Conservation (phyloP, 2,888 invertebrate species). For the Ichneumon xanthorius region DNA sequence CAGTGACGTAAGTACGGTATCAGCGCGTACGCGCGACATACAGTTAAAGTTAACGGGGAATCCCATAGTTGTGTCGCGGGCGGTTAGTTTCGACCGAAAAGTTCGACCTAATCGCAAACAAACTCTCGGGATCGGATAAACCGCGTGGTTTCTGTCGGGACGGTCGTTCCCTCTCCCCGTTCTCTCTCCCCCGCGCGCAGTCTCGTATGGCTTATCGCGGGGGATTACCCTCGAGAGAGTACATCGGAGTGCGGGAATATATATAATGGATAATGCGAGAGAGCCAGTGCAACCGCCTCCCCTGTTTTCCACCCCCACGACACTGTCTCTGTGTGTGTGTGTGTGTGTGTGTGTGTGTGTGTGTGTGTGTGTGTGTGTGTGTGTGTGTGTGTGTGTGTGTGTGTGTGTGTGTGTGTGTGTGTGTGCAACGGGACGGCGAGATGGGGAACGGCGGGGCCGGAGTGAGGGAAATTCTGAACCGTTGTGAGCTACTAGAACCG, state of each 20-base stretch:
- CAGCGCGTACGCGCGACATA: conserved; percentile 11
- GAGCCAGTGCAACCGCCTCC: conserved; percentile 31
- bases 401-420: not conserved
- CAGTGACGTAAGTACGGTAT: conserved; percentile 1
- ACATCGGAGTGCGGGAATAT: conserved; percentile 53
- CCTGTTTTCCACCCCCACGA: not conserved
- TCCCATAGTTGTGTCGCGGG: conserved; percentile 41
- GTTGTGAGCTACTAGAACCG: conserved; percentile 25
- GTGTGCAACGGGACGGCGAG: conserved; percentile 39
- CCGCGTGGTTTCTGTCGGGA: conserved; percentile 39
- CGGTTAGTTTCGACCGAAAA: conserved; percentile 60
- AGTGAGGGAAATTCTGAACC: not conserved
- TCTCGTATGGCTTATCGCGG: conserved; percentile 69
- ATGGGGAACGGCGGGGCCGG: not conserved
- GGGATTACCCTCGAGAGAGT: conserved; percentile 69
- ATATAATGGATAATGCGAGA: conserved; percentile 60
- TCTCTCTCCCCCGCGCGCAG: not conserved
- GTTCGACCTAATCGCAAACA: conserved; percentile 64
- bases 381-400: not conserved
- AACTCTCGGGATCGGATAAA: conserved; percentile 51
- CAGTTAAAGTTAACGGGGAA: conserved; percentile 56
- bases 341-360: not conserved
- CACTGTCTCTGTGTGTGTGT: not conserved
- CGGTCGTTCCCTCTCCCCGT: conserved; percentile 33
- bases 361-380: not conserved